Evolutionary conservation across 2,888 invertebrate species (phyloP), one percentile per base, ranked within the genome.

Genomic region (Caenorhabditis imperialis): DNA sequence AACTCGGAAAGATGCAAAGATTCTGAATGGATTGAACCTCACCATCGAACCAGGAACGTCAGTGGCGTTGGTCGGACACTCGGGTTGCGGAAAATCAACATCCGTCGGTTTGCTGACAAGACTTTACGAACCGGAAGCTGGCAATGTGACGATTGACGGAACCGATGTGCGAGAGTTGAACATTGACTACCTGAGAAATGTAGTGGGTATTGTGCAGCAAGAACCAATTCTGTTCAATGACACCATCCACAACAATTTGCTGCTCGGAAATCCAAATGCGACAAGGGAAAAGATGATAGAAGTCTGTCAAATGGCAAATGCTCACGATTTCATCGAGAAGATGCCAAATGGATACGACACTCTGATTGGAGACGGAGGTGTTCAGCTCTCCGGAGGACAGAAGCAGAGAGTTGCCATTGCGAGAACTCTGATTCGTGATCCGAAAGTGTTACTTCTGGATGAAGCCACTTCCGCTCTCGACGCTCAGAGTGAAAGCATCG

Each of bases 401-500:
- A 85, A 84, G 47, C 85, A 85, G 54, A 50, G 85, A 44, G 75
- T 84, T 16, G 84, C 84, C 7, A 83, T 84, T 45, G 84, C 84
- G 0, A 76, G 84, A 67, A 83, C 84, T 0, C 51, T 82, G n/a
- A 81, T 79, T 8, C 63, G 82, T 45, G 77, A 82, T 71, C 82
- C 82, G 3, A 81, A 77, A 40, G 69, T 81, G 44, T 87, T 92
- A 16, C 88, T 92, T 12, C 86, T 92, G 44, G 92, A 91, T 83
- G 91, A 91, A 86, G 91, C 91, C 0, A 91, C 91, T 8, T 90
- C 90, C 16, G 91, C 91, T n/a, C 90, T 93, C 38, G 93, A 93
- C 87, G 92, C 92, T 53, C 92, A 93, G 87, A 92, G 92, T 86
- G 93, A 93, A 88, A 92, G 92, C 67, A 84, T 88, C 88, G 95